phyloP scores from a whole-genome alignment of 2,113 vertebrate species.

The Passerina amoena region DNA sequence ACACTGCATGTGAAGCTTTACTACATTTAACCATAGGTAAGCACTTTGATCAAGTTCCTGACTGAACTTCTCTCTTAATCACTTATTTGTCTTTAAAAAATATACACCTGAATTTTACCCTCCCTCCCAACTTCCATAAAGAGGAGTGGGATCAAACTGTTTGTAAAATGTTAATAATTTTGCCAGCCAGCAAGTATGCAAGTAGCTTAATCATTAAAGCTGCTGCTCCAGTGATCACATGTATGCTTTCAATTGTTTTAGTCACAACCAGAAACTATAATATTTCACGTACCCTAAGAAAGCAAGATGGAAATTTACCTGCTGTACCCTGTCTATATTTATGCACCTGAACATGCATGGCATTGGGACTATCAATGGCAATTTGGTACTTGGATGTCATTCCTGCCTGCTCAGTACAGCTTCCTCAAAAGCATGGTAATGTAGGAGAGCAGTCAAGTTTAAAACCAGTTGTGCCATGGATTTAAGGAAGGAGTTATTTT shows the following conservation, averaged over 20 bases:
- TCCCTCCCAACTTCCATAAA: not conserved
- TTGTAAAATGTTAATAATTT: not conserved
- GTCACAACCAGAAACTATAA: not conserved
- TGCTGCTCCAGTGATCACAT: not conserved
- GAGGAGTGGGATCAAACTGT: fast-evolving
- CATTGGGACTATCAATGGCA: not conserved
- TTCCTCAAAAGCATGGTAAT: not conserved
- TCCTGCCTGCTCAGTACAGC: not conserved
- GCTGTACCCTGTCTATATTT: not conserved
- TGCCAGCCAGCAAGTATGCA: not conserved
- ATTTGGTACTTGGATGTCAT: not conserved
- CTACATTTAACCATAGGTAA: not conserved
- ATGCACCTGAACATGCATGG: not conserved
- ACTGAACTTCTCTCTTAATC: not conserved
- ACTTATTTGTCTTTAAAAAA: not conserved
- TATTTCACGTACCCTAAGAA: not conserved
- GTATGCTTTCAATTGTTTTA: not conserved
- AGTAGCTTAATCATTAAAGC: not conserved
- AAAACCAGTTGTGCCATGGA: not conserved
- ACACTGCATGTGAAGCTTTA: not conserved
- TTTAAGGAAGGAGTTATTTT: not conserved
- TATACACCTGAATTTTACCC: not conserved
- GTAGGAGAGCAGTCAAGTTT: not conserved
- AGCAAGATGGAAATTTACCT: not conserved
- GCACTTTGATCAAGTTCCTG: not conserved